Evolutionary conservation across 2,797 vertebrate species (phyloP).

Genomic region (Distichodus sexfasciatus): DNA sequence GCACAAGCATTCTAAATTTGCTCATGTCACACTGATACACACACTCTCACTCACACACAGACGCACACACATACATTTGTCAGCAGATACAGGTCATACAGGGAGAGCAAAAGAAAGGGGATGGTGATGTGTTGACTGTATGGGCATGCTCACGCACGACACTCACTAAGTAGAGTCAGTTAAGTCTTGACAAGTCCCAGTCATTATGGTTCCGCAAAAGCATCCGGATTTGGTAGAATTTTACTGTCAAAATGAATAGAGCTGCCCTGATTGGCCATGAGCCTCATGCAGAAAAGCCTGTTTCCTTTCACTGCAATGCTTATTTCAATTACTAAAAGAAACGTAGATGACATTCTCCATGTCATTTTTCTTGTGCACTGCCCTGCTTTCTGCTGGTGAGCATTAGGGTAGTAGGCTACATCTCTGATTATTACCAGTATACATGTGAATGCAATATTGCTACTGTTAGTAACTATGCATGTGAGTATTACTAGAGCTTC

Average conservation of each 20-base stretch:
- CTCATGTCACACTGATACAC: conserved; percentile 10
- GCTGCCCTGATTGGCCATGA: conserved; percentile 10
- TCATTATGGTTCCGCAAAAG: conserved; percentile 43
- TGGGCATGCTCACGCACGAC: conserved; percentile 30
- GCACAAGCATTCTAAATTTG: conserved; percentile 15
- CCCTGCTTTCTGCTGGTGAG: too few relatives aligned
- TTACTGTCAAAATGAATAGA: not conserved
- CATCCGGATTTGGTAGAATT: conserved; percentile 14
- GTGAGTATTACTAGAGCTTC: too few relatives aligned
- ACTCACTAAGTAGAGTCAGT: not conserved
- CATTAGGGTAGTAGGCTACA: too few relatives aligned
- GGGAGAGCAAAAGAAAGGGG: conserved; percentile 11
- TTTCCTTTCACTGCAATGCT: too few relatives aligned
- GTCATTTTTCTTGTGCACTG: too few relatives aligned
- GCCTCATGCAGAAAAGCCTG: too few relatives aligned
- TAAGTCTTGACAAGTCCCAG: conserved; percentile 24
- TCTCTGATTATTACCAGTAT: too few relatives aligned
- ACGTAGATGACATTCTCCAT: too few relatives aligned
- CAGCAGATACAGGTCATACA: conserved; percentile 11
- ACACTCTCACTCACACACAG: conserved; percentile 1
- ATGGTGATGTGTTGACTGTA: conserved; percentile 26
- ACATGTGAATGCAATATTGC: too few relatives aligned
- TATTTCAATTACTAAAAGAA: too few relatives aligned
- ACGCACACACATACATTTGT: conserved; percentile 28
- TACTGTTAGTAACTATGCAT: too few relatives aligned